Evolutionary conservation across 2,888 invertebrate species (phyloP), one percentile per base, ranked within the genome.

Genomic region (Meiosimyza decipiens): DNA sequence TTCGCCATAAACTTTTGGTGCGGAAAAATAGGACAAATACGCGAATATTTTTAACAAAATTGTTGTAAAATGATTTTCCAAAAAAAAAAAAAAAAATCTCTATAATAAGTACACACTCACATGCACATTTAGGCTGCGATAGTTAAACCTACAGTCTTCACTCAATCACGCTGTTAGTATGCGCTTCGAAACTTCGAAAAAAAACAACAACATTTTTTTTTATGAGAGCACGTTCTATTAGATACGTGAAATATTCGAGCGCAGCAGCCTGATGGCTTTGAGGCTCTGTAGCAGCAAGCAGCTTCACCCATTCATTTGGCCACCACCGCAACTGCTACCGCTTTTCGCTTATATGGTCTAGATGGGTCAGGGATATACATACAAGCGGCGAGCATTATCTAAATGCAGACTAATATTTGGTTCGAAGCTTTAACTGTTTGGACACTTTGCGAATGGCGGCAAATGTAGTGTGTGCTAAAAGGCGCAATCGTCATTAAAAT

Each of bases 181-280:
- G 62, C n/a, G 63, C 63, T 1, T 62, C 47, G n/a, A 47, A 47
- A 16, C 6, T 28, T 9, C 49, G 47, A 22, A 64, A 50, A n/a
- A 18, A 64, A 28, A 9, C 7, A 28, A 40, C 40, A 28, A 60
- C 28, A 67, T 65, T 72, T 75, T 77, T 76, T 75, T 82, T 82
- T 80, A 82, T 82, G 83, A 80, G 83, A 84, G 82, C 83, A 84
- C 83, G 84, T 83, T 84, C 83, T 83, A 81, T 81, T 75, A 75
- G 79, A 79, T 80, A 83, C 84, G 83, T 84, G 84, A 83, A 83
- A 79, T 81, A 81, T 79, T 76, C 78, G 77, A 79, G 76, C 79
- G 77, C 60, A 59, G 71, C 72, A 67, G 75, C 74, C 63, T 75
- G 71, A 75, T 75, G 75, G 72, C 18, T 28, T 22, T 51, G 54